These are phyloP conservation scores for Amphipyra tragopoginis DNA, from an alignment of 2,888 invertebrate species.

Conservation along the genomic window DNA sequence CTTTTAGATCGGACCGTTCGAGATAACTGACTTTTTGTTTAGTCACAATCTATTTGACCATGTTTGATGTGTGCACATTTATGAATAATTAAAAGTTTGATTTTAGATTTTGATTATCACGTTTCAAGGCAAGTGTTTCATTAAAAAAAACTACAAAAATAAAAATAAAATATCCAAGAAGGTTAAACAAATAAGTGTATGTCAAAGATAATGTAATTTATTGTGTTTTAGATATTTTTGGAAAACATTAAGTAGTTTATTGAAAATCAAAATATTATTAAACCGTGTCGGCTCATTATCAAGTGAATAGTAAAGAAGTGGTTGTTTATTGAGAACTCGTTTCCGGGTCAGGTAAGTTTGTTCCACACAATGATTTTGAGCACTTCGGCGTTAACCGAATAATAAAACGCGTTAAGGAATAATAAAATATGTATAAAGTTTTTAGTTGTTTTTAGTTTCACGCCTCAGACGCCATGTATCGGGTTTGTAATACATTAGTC, in stretches of 20 bases:
- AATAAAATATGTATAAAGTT: conserved; percentile 63
- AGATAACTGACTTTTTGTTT: conserved; percentile 51
- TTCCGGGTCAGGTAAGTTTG: conserved; percentile 73
- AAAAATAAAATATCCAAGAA: background rate
- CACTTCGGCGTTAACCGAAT: conserved; percentile 60
- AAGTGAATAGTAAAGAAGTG: conserved; percentile 60
- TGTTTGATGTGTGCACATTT: conserved; percentile 10
- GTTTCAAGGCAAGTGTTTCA: background rate
- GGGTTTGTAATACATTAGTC: conserved; percentile 85
- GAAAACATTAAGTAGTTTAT: conserved; percentile 5
- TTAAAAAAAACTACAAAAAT: background rate
- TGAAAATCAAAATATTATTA: conserved; percentile 39
- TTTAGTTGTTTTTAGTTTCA: conserved; percentile 69
- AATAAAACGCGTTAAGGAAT: conserved; percentile 58
- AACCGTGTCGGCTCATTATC: conserved; percentile 58
- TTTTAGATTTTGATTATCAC: conserved; percentile 1
- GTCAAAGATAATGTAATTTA: conserved; percentile 5
- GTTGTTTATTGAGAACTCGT: conserved; percentile 66
- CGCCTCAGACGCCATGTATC: conserved; percentile 73
- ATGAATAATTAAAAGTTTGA: background rate
- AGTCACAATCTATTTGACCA: conserved; percentile 11
- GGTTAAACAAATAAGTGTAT: background rate
- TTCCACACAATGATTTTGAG: conserved; percentile 67
- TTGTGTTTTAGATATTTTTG: conserved; percentile 16
- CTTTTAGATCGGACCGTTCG: conserved; percentile 64